Percentiles rank a stretch among this genome's conserved stretches.
Evolutionary conservation across 2,113 vertebrate species (phyloP).

Genomic region (Hucho hucho): DNA sequence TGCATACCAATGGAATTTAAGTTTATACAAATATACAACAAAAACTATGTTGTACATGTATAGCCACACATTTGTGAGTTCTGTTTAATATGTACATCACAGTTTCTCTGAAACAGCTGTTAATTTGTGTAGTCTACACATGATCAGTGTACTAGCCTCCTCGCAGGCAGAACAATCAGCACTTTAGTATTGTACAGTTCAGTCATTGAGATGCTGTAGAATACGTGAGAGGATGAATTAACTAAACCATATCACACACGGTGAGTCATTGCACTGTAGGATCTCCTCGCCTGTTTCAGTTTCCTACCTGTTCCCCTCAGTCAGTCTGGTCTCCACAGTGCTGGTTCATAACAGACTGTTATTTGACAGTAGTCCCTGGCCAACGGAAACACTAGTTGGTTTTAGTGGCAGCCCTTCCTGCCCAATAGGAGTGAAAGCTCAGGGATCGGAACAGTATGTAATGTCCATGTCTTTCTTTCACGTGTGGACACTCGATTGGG

Average conservation of each 20-base stretch:
- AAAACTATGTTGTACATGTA: constrained; percentile 66
- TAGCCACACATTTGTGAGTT: constrained; percentile 61
- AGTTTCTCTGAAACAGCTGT: constrained; percentile 42
- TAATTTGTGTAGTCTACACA: constrained; percentile 54
- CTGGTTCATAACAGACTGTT: background rate
- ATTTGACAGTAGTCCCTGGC: constrained; percentile 16
- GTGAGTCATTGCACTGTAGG: too few species aligned
- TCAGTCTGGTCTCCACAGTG: background rate
- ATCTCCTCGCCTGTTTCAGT: constrained; percentile 22
- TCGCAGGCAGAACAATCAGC: constrained; percentile 65
- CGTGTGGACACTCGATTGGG: constrained; percentile 44
- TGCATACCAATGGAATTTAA: constrained; percentile 64
- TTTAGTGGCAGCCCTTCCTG: background rate
- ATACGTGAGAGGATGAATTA: constrained; percentile 32
- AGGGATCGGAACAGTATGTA: constrained; percentile 57
- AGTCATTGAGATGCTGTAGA: constrained; percentile 12
- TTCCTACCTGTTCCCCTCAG: background rate
- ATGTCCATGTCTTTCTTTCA: constrained; percentile 32
- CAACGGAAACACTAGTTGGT: constrained; percentile 23
- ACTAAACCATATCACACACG: constrained; percentile 21
- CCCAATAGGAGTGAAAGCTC: constrained; percentile 46
- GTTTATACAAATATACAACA: constrained; percentile 51
- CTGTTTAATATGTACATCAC: constrained; percentile 54
- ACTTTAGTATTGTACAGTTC: constrained; percentile 68
- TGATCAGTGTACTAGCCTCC: constrained; percentile 49